Conservation (phyloP, 2,797 vertebrate genomes). For the Brachyrhaphis roseni region DNA sequence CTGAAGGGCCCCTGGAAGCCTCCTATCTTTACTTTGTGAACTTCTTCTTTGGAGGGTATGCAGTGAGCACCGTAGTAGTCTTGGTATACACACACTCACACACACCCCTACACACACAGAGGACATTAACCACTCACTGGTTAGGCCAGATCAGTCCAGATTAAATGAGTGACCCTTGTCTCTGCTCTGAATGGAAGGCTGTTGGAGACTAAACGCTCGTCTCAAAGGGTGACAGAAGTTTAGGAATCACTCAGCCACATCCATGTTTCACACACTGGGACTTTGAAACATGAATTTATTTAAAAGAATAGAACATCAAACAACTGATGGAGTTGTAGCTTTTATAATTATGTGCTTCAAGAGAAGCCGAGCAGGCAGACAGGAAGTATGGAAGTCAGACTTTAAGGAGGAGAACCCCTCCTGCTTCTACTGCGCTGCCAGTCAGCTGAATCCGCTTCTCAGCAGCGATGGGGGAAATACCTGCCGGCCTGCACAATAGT, state of each 20-base stretch:
- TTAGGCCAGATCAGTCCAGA: constrained; percentile 73
- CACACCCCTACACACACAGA: constrained; percentile 17
- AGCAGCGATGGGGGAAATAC: constrained; percentile 82
- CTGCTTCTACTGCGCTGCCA: constrained; percentile 74
- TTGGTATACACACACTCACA: constrained; percentile 1
- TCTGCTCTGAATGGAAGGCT: constrained; percentile 63
- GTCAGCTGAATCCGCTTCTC: constrained; percentile 80
- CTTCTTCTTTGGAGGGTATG: constrained; percentile 46
- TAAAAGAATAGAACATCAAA: not conserved
- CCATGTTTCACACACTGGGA: not conserved
- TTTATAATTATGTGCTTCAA: constrained; percentile 9
- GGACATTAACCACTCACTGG: constrained; percentile 63
- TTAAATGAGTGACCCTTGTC: constrained; percentile 68
- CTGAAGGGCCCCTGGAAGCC: constrained; percentile 15
- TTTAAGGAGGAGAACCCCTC: constrained; percentile 51
- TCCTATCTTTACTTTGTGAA: constrained; percentile 25
- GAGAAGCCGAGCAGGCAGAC: constrained; percentile 36
- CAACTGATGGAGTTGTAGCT: not conserved
- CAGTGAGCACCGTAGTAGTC: constrained; percentile 46
- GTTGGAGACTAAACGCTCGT: constrained; percentile 74
- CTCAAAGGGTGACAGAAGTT: constrained; percentile 46
- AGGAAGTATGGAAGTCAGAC: constrained; percentile 56
- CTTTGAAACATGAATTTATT: constrained; percentile 20
- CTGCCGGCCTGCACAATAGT: constrained; percentile 88
- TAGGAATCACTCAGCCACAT: constrained; percentile 38